These are phyloP conservation scores for Eurosta solidaginis DNA, from an alignment of 1,140 invertebrate genomes.

Conservation along the genomic window DNA sequence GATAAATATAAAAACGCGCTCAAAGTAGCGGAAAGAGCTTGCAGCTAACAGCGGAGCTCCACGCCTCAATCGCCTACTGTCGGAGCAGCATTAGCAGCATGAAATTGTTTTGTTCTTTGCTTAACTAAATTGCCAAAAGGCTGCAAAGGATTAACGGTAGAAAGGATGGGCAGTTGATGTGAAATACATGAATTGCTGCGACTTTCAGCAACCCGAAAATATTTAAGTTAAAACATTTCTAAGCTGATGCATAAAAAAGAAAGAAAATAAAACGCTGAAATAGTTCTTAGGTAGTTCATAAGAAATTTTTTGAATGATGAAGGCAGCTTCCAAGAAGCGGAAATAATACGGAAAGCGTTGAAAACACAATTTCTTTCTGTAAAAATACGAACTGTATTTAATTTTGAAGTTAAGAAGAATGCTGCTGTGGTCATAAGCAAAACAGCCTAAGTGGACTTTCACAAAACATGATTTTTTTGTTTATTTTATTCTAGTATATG, in stretches of 20 bases:
- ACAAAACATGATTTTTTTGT: too few species aligned
- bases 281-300: neutral
- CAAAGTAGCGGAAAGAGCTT: neutral
- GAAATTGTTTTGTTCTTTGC: neutral
- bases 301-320: neutral
- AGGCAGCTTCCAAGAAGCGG: neutral
- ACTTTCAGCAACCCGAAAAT: neutral
- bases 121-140: neutral
- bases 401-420: too few species aligned
- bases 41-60: neutral
- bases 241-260: neutral
- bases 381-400: too few species aligned
- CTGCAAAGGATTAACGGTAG: neutral
- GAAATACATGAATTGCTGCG: slow-evolving; percentile 1
- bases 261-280: neutral
- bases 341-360: too few species aligned
- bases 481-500: too few species aligned
- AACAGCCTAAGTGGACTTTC: too few species aligned
- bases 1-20: neutral
- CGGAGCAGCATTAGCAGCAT: neutral
- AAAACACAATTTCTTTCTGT: too few species aligned
- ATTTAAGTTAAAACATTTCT: slow-evolving; percentile 14
- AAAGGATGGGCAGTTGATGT: neutral
- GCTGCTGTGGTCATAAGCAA: too few species aligned
- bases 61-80: neutral